Conservation (phyloP, 2,888 invertebrate genomes). For the Rapana venosa region DNA sequence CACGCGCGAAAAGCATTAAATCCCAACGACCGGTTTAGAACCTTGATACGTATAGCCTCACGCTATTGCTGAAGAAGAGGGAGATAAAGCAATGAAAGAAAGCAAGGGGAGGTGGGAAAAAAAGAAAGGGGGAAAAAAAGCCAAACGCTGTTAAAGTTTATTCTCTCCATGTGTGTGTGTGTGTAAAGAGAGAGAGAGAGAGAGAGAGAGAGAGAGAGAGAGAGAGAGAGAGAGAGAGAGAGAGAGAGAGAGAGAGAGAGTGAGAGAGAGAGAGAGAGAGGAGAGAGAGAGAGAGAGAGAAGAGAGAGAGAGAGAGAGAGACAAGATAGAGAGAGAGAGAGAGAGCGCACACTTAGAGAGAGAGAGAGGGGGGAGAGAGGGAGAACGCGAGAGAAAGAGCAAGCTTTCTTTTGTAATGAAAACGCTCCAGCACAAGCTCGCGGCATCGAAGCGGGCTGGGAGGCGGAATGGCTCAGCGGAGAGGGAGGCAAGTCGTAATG, state of each 20-base stretch:
- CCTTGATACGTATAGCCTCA: constrained; percentile 13
- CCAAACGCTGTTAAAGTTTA: background rate
- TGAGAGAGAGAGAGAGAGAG: background rate
- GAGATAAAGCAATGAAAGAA: background rate
- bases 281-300: background rate
- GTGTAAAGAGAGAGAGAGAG: background rate
- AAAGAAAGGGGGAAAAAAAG: background rate
- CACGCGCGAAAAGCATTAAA: constrained; percentile 32
- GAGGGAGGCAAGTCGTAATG: constrained; percentile 30
- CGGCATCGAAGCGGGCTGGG: background rate
- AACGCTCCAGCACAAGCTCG: constrained; percentile 33
- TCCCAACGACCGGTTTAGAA: background rate
- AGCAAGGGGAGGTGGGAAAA: background rate
- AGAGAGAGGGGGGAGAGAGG: background rate
- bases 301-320: no score
- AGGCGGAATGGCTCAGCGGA: constrained; percentile 9
- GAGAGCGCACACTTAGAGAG: no score
- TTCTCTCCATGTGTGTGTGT: background rate
- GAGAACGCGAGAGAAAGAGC: background rate
- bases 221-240: background rate
- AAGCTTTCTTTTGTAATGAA: constrained; percentile 23
- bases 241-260: no score
- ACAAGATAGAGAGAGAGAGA: background rate
- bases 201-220: no score
- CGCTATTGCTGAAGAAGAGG: background rate